These are phyloP conservation scores for Spinibarbus caldwelli DNA, from an alignment of 2,797 vertebrate species.

Conservation along the genomic window DNA sequence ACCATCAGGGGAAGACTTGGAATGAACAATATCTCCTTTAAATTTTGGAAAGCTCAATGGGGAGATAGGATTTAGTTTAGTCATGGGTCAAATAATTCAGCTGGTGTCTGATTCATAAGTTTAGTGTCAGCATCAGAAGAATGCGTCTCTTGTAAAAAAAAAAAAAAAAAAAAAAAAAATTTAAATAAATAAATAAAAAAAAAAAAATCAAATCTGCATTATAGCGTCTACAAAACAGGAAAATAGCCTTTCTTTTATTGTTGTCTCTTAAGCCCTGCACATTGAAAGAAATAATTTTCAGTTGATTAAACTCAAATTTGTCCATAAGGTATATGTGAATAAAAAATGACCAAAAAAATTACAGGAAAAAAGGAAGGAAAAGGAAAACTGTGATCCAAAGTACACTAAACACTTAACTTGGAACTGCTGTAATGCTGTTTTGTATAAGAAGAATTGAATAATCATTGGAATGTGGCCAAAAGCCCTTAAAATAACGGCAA, in stretches of 20 bases:
- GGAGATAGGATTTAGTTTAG: background rate
- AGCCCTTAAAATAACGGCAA: too few species aligned
- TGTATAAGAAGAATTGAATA: too few species aligned
- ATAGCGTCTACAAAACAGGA: background rate
- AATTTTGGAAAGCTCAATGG: slow-evolving; percentile 13
- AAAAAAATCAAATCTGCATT: background rate
- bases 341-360: background rate
- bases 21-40: too few species aligned
- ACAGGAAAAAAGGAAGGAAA: background rate
- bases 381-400: background rate
- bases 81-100: background rate
- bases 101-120: background rate
- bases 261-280: background rate
- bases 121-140: background rate
- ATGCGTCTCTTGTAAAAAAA: background rate
- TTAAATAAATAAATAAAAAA: too few species aligned
- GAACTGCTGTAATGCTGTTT: background rate
- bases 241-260: background rate
- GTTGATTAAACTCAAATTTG: too few species aligned
- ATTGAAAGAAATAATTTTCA: background rate
- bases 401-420: background rate
- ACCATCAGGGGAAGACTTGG: too few species aligned
- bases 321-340: background rate
- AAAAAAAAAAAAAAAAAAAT: too few species aligned
- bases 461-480: too few species aligned